Evolutionary conservation across 1,140 invertebrate genomes (phyloP), one percentile per base, ranked within the genome.

Genomic region (Caenorhabditis latens): DNA sequence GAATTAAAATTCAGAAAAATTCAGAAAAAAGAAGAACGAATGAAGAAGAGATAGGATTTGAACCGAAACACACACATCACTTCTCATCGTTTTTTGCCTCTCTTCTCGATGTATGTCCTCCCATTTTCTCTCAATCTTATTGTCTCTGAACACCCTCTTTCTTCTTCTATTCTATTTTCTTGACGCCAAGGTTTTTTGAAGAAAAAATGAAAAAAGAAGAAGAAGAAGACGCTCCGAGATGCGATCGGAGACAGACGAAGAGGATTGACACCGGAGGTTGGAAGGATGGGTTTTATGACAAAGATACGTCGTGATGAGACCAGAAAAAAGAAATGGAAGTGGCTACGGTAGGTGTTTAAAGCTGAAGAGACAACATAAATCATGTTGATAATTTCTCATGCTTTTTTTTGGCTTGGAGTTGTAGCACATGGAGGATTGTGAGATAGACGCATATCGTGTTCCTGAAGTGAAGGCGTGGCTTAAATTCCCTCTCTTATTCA

Each of bases 211-310:
- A 48, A 46, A 71, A 43, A 24, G 24, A 79, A n/a, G 19, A 71
- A 43, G 65, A 50, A 46, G 24, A 71, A 48, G n/a, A 46, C 71
- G 43, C 71, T 79, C 71, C 71, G 46, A 79, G 71, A 79, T 50
- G 71, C 40, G 71, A 79, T 79, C 71, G 46, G 71, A 32, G 32
- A 21, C 71, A 43, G 42, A 43, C 9, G 42, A 46, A 21, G 42
- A 71, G 11, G 24, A 32, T 6, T 7, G 55, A 19, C 55, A 19
- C 14, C 55, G 13, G 19, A 58, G 55, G 19, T 19, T 32, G 32
- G 65, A 40, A 14, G 46, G 71, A 79, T 32, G n/a, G 65, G 65
- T 71, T 71, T 71, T 71, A 71, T 71, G 65, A 24, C 61, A 63
- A 24, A 43, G 65, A 71, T 43, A 43, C 24, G n/a, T 71, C 6